Evolutionary conservation across 2,888 invertebrate species (phyloP).

Genomic region (Psylliodes chrysocephalus): DNA sequence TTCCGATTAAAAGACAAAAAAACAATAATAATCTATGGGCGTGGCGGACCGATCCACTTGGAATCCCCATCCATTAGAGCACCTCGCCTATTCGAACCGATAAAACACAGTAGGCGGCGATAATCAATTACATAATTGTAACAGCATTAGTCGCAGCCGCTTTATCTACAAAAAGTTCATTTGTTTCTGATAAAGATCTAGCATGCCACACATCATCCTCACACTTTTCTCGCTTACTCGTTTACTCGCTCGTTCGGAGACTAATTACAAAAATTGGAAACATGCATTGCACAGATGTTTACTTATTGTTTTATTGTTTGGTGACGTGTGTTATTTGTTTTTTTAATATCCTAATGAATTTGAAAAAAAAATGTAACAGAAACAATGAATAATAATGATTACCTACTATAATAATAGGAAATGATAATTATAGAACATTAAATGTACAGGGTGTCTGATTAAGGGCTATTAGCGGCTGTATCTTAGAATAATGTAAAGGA

Average conservation of each 20-base stretch:
- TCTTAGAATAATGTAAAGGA: too few species aligned
- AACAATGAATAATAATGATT: too few species aligned
- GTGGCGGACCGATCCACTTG: neutral
- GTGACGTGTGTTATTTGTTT: too few species aligned
- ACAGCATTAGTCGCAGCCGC: conserved; percentile 37
- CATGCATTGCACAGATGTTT: neutral
- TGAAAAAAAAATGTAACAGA: too few species aligned
- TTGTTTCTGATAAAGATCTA: conserved; percentile 51
- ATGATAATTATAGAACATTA: too few species aligned
- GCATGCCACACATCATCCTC: conserved; percentile 54
- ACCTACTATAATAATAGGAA: too few species aligned
- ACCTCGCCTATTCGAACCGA: neutral
- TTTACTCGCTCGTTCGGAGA: conserved; percentile 6
- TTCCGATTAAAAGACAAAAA: neutral
- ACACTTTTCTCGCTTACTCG: conserved; percentile 44
- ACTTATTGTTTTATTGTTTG: too few species aligned
- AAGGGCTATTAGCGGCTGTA: too few species aligned
- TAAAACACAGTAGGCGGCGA: conserved; percentile 30
- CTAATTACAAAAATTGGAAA: conserved; percentile 52
- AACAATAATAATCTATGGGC: neutral
- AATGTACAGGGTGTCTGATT: too few species aligned
- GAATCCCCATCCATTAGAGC: neutral
- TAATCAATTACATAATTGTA: conserved; percentile 43
- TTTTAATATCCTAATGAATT: too few species aligned
- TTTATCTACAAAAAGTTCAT: conserved; percentile 45